Base-by-base conservation (phyloP, 2,113 vertebrate species). In the Cisticola juncidis region DNA sequence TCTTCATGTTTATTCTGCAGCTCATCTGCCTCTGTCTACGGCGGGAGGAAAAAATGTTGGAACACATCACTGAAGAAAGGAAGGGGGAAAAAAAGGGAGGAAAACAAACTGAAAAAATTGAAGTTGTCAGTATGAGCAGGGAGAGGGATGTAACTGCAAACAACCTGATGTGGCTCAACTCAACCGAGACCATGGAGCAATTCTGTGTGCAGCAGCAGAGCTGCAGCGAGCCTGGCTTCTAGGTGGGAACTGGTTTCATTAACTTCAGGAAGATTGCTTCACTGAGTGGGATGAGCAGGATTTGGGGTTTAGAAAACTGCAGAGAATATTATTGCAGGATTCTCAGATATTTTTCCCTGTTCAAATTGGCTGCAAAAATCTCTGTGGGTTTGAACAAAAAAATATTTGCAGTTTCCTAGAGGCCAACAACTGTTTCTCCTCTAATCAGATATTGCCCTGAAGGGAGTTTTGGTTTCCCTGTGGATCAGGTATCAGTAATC, bases 341-440 rank as follows among this genome's bases (percentile, higher is more conserved):
- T 89, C 89, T 92, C 65, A 56, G 69, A 24, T 68, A 70, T 86
- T 77, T 62, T 17, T 9, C 69, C n/a, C 51, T 48, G 51, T 71
- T 81, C 83, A 88, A 96, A 96, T 94, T 92, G 72, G 82, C 94
- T 93, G 81, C 57, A 93, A 95, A 90, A 96, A 91, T 93, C 95
- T 72, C 86, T 29, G 38, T 68, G 69, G 86, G 71, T 85, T 91
- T 90, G 62, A 92, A 88, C 74, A 93, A 96, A 93, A 96, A 85
- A 89, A 92, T 90, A 92, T 93, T 96, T 95, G 90, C 66, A 38
- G 45, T 73, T 95, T 94, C 73, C 94, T 92, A 82, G 83, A 66
- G 93, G 92, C 90, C 2, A 2, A 90, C 90, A 93, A 93, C 82
- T 96, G 53, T 93, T 93, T 90, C 92, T 96, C 5, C 77, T 92